phyloP scores from a whole-genome alignment of 2,797 vertebrate species.

The Anguilla marmorata region DNA sequence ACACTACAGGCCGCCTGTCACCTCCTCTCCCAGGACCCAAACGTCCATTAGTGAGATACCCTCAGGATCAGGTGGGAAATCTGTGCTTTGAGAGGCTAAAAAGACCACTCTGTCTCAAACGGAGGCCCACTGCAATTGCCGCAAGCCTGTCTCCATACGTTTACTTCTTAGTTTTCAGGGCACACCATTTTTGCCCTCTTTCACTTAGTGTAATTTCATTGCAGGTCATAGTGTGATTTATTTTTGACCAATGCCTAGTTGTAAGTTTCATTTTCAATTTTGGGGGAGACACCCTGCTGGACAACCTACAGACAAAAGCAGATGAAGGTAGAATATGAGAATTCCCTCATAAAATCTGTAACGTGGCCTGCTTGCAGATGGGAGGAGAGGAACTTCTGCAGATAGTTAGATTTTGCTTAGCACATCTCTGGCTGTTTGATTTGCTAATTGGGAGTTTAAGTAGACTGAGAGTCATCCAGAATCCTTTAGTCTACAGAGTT shows the following conservation, averaged over 20 bases:
- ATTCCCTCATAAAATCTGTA: slow-evolving; percentile 31
- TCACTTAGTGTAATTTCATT: not conserved
- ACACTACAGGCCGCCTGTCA: not conserved
- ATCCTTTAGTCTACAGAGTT: not conserved
- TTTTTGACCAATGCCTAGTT: not conserved
- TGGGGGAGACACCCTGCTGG: not conserved
- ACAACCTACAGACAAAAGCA: too few species aligned
- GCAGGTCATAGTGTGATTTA: not conserved
- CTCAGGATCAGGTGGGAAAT: not conserved
- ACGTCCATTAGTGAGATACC: not conserved
- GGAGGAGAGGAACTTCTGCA: slow-evolving; percentile 46
- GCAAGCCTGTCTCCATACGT: not conserved
- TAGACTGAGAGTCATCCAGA: not conserved
- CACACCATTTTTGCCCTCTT: not conserved
- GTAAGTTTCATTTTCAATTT: not conserved
- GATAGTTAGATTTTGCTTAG: not conserved
- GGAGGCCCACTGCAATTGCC: too few species aligned
- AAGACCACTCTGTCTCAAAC: not conserved
- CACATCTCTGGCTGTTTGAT: not conserved
- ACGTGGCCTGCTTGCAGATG: slow-evolving; percentile 53
- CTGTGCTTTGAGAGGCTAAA: not conserved
- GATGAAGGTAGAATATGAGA: not conserved
- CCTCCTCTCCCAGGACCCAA: not conserved
- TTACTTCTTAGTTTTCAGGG: not conserved
- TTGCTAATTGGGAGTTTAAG: not conserved